phyloP scores from a whole-genome alignment of 2,113 vertebrate species.

The Capra hircus region DNA sequence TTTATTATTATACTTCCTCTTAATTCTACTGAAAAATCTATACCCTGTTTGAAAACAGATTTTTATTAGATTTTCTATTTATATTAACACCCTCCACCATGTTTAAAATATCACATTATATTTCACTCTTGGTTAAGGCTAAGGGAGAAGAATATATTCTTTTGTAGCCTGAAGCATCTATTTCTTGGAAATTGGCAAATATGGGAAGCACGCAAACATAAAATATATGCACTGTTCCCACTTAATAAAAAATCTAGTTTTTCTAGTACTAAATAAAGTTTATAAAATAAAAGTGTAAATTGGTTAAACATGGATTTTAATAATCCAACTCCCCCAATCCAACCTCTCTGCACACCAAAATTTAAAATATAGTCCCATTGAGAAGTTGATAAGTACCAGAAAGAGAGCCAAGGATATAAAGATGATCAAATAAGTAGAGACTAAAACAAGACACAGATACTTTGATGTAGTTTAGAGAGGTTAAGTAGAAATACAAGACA shows the following conservation, averaged over 20 bases:
- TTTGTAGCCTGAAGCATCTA: not conserved
- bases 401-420: constrained; percentile 1
- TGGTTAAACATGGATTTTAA: constrained; percentile 4
- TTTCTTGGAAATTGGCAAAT: not conserved
- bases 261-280: not conserved
- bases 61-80: constrained; percentile 34
- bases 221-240: not conserved
- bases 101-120: constrained; percentile 25
- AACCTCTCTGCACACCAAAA: not conserved
- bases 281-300: not conserved
- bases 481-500: constrained; percentile 43
- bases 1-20: constrained; percentile 45
- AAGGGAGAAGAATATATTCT: not conserved
- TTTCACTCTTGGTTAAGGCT: not conserved
- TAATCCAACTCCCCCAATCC: not conserved
- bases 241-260: not conserved
- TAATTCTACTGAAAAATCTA: constrained; percentile 55
- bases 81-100: not conserved
- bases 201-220: not conserved
- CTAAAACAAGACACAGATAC: constrained; percentile 2
- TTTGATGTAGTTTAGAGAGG: not conserved
- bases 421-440: constrained; percentile 4
- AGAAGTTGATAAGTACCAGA: constrained; percentile 29
- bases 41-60: constrained; percentile 32
- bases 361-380: constrained; percentile 15